A percentile compares a stretch with the other conserved stretches of the same genome.
phyloP scores from a whole-genome alignment of 2,113 vertebrate species.

The Stomatorhinus ivindoensis region DNA sequence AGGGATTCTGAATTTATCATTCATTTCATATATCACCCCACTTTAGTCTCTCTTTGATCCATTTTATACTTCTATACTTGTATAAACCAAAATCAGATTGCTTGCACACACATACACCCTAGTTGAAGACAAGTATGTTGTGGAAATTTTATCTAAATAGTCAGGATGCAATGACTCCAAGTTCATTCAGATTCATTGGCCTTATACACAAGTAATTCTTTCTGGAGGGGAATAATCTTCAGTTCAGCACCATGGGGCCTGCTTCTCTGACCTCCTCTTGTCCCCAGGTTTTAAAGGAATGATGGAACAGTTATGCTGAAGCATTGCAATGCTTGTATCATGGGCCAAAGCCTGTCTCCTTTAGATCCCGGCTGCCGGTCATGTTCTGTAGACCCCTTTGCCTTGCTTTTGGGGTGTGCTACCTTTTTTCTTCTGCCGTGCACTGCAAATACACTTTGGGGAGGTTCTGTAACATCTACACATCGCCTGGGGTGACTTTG shows the following conservation, averaged over 20 bases:
- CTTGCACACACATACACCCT: background rate
- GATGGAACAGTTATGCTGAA: background rate
- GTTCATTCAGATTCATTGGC: background rate
- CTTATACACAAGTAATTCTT: background rate
- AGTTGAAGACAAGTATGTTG: background rate
- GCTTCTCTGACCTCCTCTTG: background rate
- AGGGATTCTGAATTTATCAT: conserved; percentile 1
- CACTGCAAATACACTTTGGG: background rate
- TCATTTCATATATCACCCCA: background rate
- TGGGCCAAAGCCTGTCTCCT: background rate
- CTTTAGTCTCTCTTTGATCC: background rate
- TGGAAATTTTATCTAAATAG: background rate
- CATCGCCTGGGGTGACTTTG: background rate
- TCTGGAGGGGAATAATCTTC: background rate
- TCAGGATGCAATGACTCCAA: background rate
- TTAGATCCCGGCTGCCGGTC: background rate
- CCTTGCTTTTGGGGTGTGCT: background rate
- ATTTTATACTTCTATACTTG: background rate
- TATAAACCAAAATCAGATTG: background rate
- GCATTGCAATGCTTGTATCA: background rate
- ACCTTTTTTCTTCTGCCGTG: background rate
- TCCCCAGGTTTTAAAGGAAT: background rate
- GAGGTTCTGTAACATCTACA: background rate
- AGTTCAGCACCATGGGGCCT: background rate
- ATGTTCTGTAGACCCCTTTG: background rate